Evolutionary conservation across 1,140 invertebrate species (phyloP).

Genomic region (Drosophila pandora): DNA sequence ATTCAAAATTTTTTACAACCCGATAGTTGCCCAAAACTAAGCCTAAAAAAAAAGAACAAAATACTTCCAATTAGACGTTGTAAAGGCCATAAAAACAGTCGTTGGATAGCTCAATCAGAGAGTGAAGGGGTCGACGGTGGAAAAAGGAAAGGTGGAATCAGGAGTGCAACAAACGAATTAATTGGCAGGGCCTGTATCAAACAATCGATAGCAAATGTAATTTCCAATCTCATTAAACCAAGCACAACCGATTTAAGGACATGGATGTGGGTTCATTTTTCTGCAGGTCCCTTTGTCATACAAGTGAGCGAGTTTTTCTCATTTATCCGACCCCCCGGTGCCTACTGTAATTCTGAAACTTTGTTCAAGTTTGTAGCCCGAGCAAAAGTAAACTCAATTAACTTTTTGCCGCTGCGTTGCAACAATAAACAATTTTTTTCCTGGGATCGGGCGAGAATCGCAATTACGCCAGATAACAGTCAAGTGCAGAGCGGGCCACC

Average conservation of each 20-base stretch:
- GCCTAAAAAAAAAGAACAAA: constrained; percentile 12
- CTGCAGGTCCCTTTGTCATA: constrained; percentile 58
- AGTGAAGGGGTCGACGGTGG: constrained; percentile 7
- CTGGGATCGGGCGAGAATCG: constrained; percentile 36
- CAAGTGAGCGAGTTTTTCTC: constrained; percentile 43
- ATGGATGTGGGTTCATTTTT: constrained; percentile 10
- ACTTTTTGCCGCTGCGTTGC: constrained; percentile 70
- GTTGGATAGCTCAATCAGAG: constrained; percentile 30
- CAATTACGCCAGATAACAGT: constrained; percentile 78
- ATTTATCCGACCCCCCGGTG: constrained; percentile 11
- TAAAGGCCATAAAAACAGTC: constrained; percentile 4
- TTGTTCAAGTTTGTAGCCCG: constrained; percentile 75
- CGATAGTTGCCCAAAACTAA: constrained; percentile 27
- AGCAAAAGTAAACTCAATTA: constrained; percentile 79
- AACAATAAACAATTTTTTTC: constrained; percentile 77
- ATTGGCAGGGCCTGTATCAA: constrained; percentile 44
- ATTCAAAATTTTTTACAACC: constrained; percentile 9
- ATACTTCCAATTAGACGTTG: constrained; percentile 37
- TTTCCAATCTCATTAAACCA: constrained; percentile 68
- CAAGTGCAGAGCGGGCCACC: constrained; percentile 61
- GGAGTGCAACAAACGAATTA: constrained; percentile 41
- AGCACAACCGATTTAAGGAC: constrained; percentile 46
- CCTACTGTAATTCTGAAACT: constrained; percentile 57
- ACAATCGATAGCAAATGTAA: constrained; percentile 56
- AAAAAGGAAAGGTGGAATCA: background rate